Base-by-base conservation (phyloP, 1,140 invertebrate species). In the Chymomyza costata region DNA sequence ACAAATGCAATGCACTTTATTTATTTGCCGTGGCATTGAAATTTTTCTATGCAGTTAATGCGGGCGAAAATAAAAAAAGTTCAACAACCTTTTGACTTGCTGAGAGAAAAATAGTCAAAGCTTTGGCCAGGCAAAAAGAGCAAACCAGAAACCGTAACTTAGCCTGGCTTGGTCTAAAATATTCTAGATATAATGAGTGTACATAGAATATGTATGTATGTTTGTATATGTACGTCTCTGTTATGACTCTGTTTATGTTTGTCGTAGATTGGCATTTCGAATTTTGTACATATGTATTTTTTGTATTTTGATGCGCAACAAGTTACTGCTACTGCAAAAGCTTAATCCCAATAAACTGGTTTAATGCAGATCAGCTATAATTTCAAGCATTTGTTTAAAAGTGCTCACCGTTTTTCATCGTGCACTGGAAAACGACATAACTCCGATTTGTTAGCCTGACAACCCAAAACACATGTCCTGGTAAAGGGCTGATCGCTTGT, bases 11-110 rank as follows among this genome's bases (percentile, higher is more conserved):
- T 35, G 51, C 51, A 43, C 8, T n/a, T 49, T 61, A 31, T 46
- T n/a, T 45, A 50, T 58, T 62, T 62, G 48, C 48, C 59, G 45
- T 62, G 71, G 71, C 71, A 78, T 78, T 78, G 73, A 78, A 80
- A 64, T 59, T 51, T 53, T 66, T 58, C 71, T 52, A 76, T 76
- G 73, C 65, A 63, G 64, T 48, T 52, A 48, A 76, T 65, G 70
- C 70, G 68, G 62, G 54, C 65, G 50, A 35, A 37, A 10, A 49
- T n/a, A n/a, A 16, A 32, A 32, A 32, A 47, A 55, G 64, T 78
- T 78, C 73, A 71, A 73, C 21, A 66, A 52, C 71, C 71, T 67
- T 71, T 28, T 76, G 71, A 54, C 71, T 65, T 44, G 40, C 10
- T n/a, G n/a, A n/a, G n/a, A n/a, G 6, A 31, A 32, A 7, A 25